phyloP scores from a whole-genome alignment of 2,888 invertebrate genomes.

The Agrotis segetum region DNA sequence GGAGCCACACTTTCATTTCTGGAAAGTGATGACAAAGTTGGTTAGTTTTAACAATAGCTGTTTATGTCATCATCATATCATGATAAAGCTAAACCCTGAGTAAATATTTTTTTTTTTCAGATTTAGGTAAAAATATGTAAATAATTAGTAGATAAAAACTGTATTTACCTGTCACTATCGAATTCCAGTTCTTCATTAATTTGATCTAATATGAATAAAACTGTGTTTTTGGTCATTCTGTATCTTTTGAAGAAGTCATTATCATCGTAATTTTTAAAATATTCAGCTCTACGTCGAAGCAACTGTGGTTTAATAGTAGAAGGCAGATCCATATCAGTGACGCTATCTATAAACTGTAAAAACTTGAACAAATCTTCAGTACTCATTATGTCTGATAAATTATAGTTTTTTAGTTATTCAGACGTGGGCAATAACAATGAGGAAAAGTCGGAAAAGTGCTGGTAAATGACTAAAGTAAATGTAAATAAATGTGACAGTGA shows the following conservation, averaged over 20 bases:
- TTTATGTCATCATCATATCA: not conserved
- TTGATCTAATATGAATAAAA: constrained; percentile 26
- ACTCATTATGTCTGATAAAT: not conserved
- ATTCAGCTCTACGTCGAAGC: not conserved
- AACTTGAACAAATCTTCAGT: constrained; percentile 3
- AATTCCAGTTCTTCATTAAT: constrained; percentile 36
- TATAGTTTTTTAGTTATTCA: no score
- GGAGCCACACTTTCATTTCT: constrained; percentile 37
- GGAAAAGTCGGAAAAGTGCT: no score
- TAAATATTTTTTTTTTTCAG: not conserved
- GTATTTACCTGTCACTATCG: constrained; percentile 16
- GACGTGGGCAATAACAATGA: not conserved
- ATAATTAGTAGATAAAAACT: not conserved
- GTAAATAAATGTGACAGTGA: no score
- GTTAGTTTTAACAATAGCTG: not conserved
- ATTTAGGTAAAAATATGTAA: not conserved
- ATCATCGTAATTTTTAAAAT: constrained; percentile 24
- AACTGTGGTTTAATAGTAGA: not conserved
- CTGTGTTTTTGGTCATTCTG: constrained; percentile 32
- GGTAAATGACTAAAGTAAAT: no score
- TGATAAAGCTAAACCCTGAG: not conserved
- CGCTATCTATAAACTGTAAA: constrained; percentile 14
- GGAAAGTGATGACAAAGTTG: constrained; percentile 1
- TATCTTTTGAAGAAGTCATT: constrained; percentile 24
- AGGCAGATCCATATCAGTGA: constrained; percentile 17